phyloP scores from a whole-genome alignment of 2,888 invertebrate species.

The Philhelius pedissequus region DNA sequence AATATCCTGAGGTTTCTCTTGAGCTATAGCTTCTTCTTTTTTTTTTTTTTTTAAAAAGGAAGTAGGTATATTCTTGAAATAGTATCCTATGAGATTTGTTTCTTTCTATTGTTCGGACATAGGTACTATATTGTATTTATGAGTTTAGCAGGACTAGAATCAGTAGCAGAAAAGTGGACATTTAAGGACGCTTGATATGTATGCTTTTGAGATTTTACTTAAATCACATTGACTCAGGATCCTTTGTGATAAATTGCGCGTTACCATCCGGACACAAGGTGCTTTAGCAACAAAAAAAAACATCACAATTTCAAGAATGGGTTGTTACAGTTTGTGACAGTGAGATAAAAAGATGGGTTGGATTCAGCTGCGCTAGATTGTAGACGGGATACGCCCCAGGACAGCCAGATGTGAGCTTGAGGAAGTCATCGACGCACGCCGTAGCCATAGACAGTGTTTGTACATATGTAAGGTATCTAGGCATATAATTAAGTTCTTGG shows the following conservation, averaged over 20 bases:
- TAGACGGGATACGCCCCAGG: not conserved
- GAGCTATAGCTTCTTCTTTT: not conserved
- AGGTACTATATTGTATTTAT: too few relatives aligned
- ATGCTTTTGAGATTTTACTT: constrained; percentile 31
- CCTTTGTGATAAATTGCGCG: constrained; percentile 48
- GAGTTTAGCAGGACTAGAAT: not conserved
- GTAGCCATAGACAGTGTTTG: not conserved
- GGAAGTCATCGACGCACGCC: not conserved
- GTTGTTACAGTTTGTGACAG: constrained; percentile 2
- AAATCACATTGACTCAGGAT: constrained; percentile 48
- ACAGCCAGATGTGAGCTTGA: not conserved
- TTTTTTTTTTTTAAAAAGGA: too few relatives aligned
- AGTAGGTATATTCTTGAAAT: not conserved
- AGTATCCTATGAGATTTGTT: constrained; percentile 20
- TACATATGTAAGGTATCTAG: not conserved
- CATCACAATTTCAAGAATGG: not conserved
- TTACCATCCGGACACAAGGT: constrained; percentile 15
- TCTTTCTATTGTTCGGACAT: constrained; percentile 21
- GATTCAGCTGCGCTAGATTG: not conserved
- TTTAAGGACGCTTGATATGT: not conserved
- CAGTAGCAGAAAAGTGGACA: constrained; percentile 4
- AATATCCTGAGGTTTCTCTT: not conserved
- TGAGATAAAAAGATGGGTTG: not conserved
- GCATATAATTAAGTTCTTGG: constrained; percentile 6
- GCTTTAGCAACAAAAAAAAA: not conserved